Evolutionary conservation across 1,140 invertebrate species (phyloP).

Genomic region (Megalopta genalis): DNA sequence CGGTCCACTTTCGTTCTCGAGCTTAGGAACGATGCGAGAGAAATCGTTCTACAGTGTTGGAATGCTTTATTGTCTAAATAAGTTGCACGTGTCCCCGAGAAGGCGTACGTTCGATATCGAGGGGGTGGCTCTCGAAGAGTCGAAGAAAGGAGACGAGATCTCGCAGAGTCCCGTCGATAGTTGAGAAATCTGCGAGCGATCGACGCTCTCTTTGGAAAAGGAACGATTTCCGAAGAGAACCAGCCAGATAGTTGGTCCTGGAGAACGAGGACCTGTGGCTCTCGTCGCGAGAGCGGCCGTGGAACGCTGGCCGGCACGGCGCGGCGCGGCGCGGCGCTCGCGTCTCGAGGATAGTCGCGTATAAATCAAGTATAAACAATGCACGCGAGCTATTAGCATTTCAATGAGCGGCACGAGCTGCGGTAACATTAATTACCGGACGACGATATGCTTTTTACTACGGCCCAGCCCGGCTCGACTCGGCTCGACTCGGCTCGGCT

Average conservation of each 20-base stretch:
- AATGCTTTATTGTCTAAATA: too few relatives aligned
- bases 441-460: constrained; percentile 54
- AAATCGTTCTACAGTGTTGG: too few relatives aligned
- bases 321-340: not conserved
- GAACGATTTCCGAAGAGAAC: too few relatives aligned
- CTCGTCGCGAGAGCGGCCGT: not conserved
- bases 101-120: too few relatives aligned
- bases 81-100: too few relatives aligned
- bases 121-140: too few relatives aligned
- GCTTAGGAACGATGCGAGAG: too few relatives aligned
- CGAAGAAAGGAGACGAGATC: too few relatives aligned
- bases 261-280: not conserved
- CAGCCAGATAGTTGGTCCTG: not conserved
- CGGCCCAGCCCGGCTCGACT: not conserved
- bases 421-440: constrained; percentile 52
- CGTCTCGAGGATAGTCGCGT: not conserved
- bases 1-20: too few relatives aligned
- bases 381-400: constrained; percentile 52
- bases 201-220: too few relatives aligned
- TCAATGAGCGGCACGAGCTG: constrained; percentile 47
- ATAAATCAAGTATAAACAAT: constrained; percentile 61
- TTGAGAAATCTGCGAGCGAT: too few relatives aligned
- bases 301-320: not conserved
- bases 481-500: not conserved
- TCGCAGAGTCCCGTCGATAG: too few relatives aligned